Evolutionary conservation across 1,140 invertebrate genomes (phyloP), one percentile per base, ranked within the genome.

Genomic region (Rhynchophorus ferrugineus): DNA sequence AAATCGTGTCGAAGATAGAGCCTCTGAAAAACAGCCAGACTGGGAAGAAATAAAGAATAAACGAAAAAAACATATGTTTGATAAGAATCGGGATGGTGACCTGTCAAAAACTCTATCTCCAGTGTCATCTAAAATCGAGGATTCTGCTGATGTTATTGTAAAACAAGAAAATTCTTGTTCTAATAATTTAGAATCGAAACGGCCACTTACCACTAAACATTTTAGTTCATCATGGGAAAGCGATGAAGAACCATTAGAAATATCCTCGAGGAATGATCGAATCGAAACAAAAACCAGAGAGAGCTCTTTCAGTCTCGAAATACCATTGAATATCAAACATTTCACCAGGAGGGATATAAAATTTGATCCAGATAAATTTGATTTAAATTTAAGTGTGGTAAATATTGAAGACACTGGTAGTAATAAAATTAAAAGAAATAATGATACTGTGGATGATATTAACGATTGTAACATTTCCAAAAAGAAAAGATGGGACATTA

Each of bases 241-340:
- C 43, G 65, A 67, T 19, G 64, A 67, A n/a, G 64, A 66, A 21
- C 16, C 55, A 13, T 54, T 53, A 21, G 42, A 54, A 35, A 43
- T 38, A 16, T 18, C 5, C 5, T 33, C 8, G 18, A 49, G 19
- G 44, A 48, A 37, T 20, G 16, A 13, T 8, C 33, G 24, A 19
- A 19, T 21, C 16, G 37, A 22, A n/a, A 29, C 19, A 6, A 37
- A 14, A 34, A 33, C 11, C 3, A 42, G 3, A 29, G 11, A 9
- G 18, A 18, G 38, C 33, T 8, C 41, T 8, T 14, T 33, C 18
- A 20, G 51, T 22, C 35, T 64, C 3, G 63, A 69, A 48, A 67
- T 69, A 52, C 68, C 68, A 2, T 39, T 68, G 24, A 64, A 67
- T 41, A 65, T 67, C n/a, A 59, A 60, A 52, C 55, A 42, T 3